Conservation (phyloP, 2,888 invertebrate genomes). For the Ichneumoninae sp. region DNA sequence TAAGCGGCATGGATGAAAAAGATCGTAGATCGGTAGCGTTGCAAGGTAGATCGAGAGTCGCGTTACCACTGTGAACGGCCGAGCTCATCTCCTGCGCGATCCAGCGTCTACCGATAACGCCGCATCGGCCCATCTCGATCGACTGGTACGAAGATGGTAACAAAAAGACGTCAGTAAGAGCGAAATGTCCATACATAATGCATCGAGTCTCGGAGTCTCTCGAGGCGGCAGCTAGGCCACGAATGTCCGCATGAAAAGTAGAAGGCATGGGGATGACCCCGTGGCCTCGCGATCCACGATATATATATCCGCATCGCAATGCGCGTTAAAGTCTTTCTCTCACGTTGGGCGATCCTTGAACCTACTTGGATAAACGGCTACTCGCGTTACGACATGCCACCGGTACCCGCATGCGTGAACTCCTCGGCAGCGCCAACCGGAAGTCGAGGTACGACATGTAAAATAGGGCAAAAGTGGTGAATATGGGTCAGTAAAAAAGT, state of each 20-base stretch:
- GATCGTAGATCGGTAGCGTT: constrained; percentile 22
- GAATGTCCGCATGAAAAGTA: constrained; percentile 77
- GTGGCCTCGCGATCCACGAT: constrained; percentile 65
- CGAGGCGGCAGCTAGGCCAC: constrained; percentile 69
- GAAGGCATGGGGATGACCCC: constrained; percentile 77
- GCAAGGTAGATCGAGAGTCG: constrained; percentile 41
- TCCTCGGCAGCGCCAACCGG: background rate
- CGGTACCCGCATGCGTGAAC: background rate
- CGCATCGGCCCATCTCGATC: constrained; percentile 1
- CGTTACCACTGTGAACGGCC: constrained; percentile 18
- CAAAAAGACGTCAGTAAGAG: constrained; percentile 19
- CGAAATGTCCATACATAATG: constrained; percentile 62
- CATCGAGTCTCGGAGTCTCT: constrained; percentile 51
- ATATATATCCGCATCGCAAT: constrained; percentile 32
- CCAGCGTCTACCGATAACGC: constrained; percentile 19
- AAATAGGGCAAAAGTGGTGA: background rate
- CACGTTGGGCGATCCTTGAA: constrained; percentile 80
- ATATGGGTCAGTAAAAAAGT: background rate
- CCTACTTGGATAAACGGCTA: constrained; percentile 59
- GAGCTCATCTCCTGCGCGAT: background rate
- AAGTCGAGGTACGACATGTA: constrained; percentile 1
- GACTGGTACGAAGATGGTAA: background rate
- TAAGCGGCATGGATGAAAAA: background rate
- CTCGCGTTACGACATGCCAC: background rate
- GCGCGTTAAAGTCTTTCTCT: constrained; percentile 30